Evolutionary conservation across 2,888 invertebrate genomes (phyloP).

Genomic region (Apamea anceps): DNA sequence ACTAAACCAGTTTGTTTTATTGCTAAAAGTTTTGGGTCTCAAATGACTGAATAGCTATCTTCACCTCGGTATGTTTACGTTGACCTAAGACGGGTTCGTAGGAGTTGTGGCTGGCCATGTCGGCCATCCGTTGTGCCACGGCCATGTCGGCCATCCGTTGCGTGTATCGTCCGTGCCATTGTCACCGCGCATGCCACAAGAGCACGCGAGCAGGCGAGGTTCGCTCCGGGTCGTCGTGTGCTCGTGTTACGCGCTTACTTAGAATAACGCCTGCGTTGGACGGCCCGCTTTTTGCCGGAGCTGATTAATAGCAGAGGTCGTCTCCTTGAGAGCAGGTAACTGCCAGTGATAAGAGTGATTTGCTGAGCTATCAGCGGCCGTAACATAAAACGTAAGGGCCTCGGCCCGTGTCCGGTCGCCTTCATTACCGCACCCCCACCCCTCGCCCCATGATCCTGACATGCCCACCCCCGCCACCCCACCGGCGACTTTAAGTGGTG

Average conservation of each 20-base stretch:
- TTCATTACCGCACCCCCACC: not conserved
- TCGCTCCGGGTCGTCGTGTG: not conserved
- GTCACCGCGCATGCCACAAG: not conserved
- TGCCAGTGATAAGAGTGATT: conserved; percentile 58
- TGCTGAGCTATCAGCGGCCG: conserved; percentile 52
- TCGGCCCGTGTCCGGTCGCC: conserved; percentile 47
- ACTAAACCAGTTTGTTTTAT: conserved; percentile 22
- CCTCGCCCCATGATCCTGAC: not conserved
- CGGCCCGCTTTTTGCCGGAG: conserved; percentile 15
- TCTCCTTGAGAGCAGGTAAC: conserved; percentile 45
- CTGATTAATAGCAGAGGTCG: conserved; percentile 40
- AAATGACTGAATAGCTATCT: conserved; percentile 1
- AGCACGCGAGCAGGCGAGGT: not conserved
- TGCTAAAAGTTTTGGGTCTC: conserved; percentile 19
- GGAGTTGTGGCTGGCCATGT: not conserved
- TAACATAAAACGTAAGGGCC: conserved; percentile 54
- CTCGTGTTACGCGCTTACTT: not conserved
- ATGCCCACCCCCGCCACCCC: not conserved
- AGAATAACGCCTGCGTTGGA: conserved; percentile 5
- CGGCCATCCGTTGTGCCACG: not conserved
- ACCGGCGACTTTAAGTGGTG: conserved; percentile 24
- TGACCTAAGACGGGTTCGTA: conserved; percentile 6
- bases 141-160: not conserved
- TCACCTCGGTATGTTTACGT: not conserved
- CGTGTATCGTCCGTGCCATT: not conserved